Base-by-base conservation (phyloP, 2,797 vertebrate species). In the Gorsachius magnificus region DNA sequence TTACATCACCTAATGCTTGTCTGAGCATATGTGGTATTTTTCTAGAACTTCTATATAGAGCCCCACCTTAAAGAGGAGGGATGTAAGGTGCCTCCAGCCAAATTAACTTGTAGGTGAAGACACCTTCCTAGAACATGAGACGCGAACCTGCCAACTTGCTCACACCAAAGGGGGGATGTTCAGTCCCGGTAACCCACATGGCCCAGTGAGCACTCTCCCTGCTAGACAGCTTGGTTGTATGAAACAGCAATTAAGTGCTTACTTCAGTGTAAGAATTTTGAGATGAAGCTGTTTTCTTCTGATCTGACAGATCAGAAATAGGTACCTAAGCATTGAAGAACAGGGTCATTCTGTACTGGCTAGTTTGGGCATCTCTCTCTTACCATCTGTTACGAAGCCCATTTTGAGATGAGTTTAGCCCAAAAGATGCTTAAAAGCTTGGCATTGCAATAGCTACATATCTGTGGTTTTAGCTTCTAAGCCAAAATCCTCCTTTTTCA, bases 401-500 rank as follows among this genome's bases (percentile, higher is more conserved):
- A 8, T 92, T 94, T 89, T 70, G 86, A 60, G 58, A 79, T 57
- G 25, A 74, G n/a, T 85, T 95, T 89, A 92, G 45, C 53, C 84
- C 56, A 86, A 93, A 95, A 90, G 70, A 82, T 96, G 71, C 68
- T 92, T 93, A 89, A 91, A 89, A 94, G 16, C 61, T 80, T 95
- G 95, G 91, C 87, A 71, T 7, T 71, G 84, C 28, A 68, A 60
- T 63, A 95, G 60, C 68, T 83, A 56, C 45, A 21, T 89, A 89
- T 89, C 94, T 94, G 45, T 96, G 90, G 71, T 11, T 94, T 95
- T 77, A 87, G 57, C 57, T 88, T 94, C 83, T 74, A 83, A 96
- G 89, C 95, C 95, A 92, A 96, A 96, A 92, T 92, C 68, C 61
- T 96, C 58, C 45, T 93, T 95, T 94, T 94, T 91, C 41, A 70